Base-by-base conservation (phyloP, 1,140 invertebrate genomes). In the Alviniconcha marisindica region DNA sequence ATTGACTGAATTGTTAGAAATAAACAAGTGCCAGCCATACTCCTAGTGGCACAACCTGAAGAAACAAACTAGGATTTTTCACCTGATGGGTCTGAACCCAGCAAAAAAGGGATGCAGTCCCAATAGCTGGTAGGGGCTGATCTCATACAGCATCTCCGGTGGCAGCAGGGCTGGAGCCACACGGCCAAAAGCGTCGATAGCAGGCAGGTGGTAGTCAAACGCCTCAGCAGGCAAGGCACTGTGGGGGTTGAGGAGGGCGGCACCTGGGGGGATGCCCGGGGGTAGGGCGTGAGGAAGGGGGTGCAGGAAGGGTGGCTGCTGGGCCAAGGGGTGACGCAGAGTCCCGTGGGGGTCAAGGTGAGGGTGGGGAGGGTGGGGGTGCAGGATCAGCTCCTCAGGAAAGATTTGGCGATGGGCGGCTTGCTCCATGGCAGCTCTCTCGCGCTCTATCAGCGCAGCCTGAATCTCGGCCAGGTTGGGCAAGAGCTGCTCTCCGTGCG, bases 41-140 rank as follows among this genome's bases (percentile, higher is more conserved):
- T n/a, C n/a, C n/a, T n/a, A n/a, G n/a, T n/a, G n/a, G n/a, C n/a
- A n/a, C n/a, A n/a, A n/a, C n/a, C n/a, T n/a, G n/a, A n/a, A n/a
- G n/a, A n/a, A n/a, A n/a, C n/a, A n/a, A n/a, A n/a, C n/a, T n/a
- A n/a, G n/a, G n/a, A n/a, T n/a, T n/a, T 33, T 5, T 76, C 85
- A 89, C 89, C 88, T 88, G 56, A 86, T 83, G 44, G 85, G 87
- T 54, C 87, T 82, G 33, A 89, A 86, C 10, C 88, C 88, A 54
- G 85, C 83, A 54, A 87, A 88, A 36, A 87, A 85, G 44, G 86
- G 87, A 44, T 85, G 86, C 28, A 90, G 78, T 28, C 88, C 87
- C 76, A 88, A 77, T 42, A 90, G 82, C 77, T 86, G 87, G 54
- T 81, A 85, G 21, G 38, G 74, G 38, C 56, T 44, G 71, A 81